Base-by-base conservation (phyloP, 2,888 invertebrate genomes). In the Candidula unifasciata region DNA sequence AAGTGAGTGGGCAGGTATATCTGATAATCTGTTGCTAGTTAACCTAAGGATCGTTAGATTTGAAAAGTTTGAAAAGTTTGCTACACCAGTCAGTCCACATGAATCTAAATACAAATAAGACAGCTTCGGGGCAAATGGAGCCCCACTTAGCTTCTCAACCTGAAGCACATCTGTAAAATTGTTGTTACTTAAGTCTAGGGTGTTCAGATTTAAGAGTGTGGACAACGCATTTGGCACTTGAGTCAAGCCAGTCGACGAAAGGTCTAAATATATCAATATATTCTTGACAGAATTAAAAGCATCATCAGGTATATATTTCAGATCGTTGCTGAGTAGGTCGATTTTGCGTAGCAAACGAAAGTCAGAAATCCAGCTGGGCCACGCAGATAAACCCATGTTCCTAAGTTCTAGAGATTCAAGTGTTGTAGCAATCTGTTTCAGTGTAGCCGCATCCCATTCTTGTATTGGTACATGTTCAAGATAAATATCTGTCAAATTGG, bases 141-240 rank as follows among this genome's bases (percentile, higher is more conserved):
- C 30, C 30, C 27, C 3, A 6, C 8, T 13, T 2, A 68, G 27
- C 27, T 68, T 27, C 33, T 68, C 68, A 68, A 68, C 33, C 33
- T 16, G 30, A 16, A 33, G 10, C 13, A 30, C 18, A 30, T 68
- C 30, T 13, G n/a, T 8, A 16, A 68, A 10, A 18, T 33, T 68
- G 13, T 68, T 68, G 8, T 33, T 18, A 33, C 30, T 30, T 13
- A 68, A 33, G 33, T 13, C 6, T 30, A 68, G 30, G 8, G 16
- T 16, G 27, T 30, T 6, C 5, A 71, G 35, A 21, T 24, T 8
- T 21, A 37, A 35, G 10, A 71, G 71, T 5, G 2, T 35, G 18
- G 71, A 71, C 21, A 71, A 71, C 37, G 71, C 24, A 24, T 21
- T 18, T 71, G 71, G 71, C 8, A 71, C 24, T 71, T 71, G 30